A percentile compares a stretch with the other conserved stretches of the same genome.
Conservation (phyloP, 2,888 invertebrate species). For the Steinernema hermaphroditum region DNA sequence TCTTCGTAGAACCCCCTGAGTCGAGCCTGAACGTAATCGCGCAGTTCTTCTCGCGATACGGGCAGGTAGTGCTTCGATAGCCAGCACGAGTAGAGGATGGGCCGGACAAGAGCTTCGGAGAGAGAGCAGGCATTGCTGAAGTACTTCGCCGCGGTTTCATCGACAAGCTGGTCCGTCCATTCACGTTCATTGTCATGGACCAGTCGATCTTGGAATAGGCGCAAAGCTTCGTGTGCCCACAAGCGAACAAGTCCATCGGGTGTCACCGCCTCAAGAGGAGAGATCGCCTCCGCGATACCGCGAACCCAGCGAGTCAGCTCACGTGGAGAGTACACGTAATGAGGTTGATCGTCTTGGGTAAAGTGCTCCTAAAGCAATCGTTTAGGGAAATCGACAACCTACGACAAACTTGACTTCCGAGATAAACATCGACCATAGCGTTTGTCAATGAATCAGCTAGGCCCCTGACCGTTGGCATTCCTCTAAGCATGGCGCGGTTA, state of each 20-base stretch:
- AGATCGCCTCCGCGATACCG: constrained; percentile 95
- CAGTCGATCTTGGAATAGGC: constrained; percentile 85
- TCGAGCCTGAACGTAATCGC: constrained; percentile 94
- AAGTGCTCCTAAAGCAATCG: constrained; percentile 77
- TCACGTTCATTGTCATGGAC: constrained; percentile 90
- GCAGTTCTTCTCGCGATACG: constrained; percentile 87
- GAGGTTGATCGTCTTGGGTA: constrained; percentile 99
- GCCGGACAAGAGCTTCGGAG: constrained; percentile 80
- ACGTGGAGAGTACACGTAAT: constrained; percentile 95
- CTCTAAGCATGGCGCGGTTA: constrained; percentile 92
- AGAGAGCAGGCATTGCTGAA: constrained; percentile 78
- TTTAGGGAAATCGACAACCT: neutral
- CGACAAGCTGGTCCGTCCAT: constrained; percentile 98
- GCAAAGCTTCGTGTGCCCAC: constrained; percentile 97
- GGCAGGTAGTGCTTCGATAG: constrained; percentile 95
- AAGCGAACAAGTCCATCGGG: constrained; percentile 94
- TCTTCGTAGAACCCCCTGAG: constrained; percentile 98
- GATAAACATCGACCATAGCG: constrained; percentile 98
- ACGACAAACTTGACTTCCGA: constrained; percentile 78
- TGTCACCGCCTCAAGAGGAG: constrained; percentile 85
- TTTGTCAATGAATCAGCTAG: constrained; percentile 94
- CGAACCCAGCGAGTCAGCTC: constrained; percentile 99
- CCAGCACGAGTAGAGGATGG: constrained; percentile 98
- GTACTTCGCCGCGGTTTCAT: constrained; percentile 78
- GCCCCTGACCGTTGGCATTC: constrained; percentile 86